Evolutionary conservation across 2,888 invertebrate genomes (phyloP).

Genomic region (Drosophila algonquin): DNA sequence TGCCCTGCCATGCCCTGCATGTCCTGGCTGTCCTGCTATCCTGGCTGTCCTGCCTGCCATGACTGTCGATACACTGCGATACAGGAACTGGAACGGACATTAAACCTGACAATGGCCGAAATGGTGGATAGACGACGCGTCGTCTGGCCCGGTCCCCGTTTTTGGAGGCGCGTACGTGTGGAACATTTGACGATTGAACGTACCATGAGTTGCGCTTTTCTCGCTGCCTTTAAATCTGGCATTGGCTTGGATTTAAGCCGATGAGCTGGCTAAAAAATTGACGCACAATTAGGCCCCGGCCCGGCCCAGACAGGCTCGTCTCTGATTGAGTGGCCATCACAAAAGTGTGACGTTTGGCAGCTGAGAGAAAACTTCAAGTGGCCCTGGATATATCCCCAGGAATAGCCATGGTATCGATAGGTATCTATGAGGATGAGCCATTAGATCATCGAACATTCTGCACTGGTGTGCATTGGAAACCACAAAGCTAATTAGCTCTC

Average conservation of each 20-base stretch:
- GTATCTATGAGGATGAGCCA: constrained; percentile 2
- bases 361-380: background rate
- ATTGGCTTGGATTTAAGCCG: constrained; percentile 41
- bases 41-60: constrained; percentile 42
- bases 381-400: background rate
- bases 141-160: constrained; percentile 21
- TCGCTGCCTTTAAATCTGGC: constrained; percentile 35
- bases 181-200: constrained; percentile 52
- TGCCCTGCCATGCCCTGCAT: constrained; percentile 9
- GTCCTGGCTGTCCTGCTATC: constrained; percentile 26
- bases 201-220: constrained; percentile 67
- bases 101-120: constrained; percentile 29
- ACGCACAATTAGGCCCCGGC: constrained; percentile 36
- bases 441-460: constrained; percentile 30
- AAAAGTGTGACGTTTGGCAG: background rate
- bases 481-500: constrained; percentile 75
- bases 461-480: constrained; percentile 32
- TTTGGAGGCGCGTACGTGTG: constrained; percentile 54
- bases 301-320: constrained; percentile 1
- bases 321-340: constrained; percentile 39
- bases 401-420: no score
- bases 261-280: constrained; percentile 28
- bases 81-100: constrained; percentile 17
- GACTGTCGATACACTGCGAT: constrained; percentile 60
- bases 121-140: constrained; percentile 17